A percentile compares a stretch with the other conserved stretches of the same genome.
Evolutionary conservation across 2,797 vertebrate genomes (phyloP).

Genomic region (Toxotes lorentzi): DNA sequence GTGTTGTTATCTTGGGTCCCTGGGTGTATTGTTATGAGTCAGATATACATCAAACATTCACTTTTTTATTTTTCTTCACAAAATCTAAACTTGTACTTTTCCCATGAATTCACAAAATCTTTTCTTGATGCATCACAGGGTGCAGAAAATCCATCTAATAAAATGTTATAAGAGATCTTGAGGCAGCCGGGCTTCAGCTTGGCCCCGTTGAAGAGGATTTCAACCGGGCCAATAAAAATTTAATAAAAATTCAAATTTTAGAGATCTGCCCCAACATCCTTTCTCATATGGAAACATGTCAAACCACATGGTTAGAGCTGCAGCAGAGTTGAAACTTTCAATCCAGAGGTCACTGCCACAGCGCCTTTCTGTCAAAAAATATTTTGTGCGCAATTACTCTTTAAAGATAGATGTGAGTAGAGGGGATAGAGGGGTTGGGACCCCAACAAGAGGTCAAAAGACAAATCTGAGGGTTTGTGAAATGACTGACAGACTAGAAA

Average conservation of each 20-base stretch:
- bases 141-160: slow-evolving; percentile 5
- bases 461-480: not conserved
- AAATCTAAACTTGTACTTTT: not conserved
- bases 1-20: not conserved
- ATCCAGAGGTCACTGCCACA: slow-evolving; percentile 1
- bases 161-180: slow-evolving; percentile 21
- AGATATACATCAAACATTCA: slow-evolving; percentile 17
- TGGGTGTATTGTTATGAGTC: not conserved
- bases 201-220: slow-evolving; percentile 2
- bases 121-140: not conserved
- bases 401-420: not conserved
- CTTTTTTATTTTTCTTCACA: slow-evolving; percentile 12
- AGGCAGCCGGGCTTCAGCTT: not conserved
- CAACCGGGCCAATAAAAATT: not conserved
- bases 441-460: not conserved
- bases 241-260: slow-evolving; percentile 14
- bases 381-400: not conserved
- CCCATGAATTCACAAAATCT: not conserved
- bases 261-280: slow-evolving; percentile 1
- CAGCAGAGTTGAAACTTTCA: not conserved
- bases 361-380: not conserved
- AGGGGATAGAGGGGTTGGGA: not conserved
- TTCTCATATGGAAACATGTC: not conserved
- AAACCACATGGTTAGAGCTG: slow-evolving; percentile 4
- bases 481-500: not conserved